phyloP scores from a whole-genome alignment of 2,888 invertebrate genomes.

The Melinaea menophilus region DNA sequence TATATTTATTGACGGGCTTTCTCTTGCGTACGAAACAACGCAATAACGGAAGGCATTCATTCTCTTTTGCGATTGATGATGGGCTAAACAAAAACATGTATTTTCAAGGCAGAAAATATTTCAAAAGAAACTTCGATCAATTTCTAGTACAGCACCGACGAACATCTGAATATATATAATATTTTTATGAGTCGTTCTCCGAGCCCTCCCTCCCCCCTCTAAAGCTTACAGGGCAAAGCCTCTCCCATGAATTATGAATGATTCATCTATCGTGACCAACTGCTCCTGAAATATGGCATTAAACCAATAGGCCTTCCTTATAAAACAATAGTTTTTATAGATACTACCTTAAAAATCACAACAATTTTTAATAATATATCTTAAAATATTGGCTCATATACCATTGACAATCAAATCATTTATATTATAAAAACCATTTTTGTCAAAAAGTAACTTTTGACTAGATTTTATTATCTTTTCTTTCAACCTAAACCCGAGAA shows the following conservation, averaged over 20 bases:
- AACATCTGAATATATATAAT: constrained; percentile 18
- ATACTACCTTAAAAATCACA: no score
- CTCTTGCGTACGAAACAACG: constrained; percentile 5
- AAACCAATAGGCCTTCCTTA: no score
- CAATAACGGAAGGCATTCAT: constrained; percentile 16
- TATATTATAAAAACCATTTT: no score
- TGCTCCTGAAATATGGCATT: not conserved
- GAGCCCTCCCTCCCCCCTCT: constrained; percentile 1
- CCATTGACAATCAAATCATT: no score
- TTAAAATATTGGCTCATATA: no score
- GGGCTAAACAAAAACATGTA: constrained; percentile 8
- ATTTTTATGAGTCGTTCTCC: constrained; percentile 12
- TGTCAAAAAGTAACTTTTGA: no score
- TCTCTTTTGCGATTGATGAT: constrained; percentile 6
- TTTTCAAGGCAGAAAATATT: not conserved
- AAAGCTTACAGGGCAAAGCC: not conserved
- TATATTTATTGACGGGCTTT: constrained; percentile 8
- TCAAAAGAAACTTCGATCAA: constrained; percentile 13
- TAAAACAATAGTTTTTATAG: no score
- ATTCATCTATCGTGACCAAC: constrained; percentile 12
- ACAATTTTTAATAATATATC: no score
- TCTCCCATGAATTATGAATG: constrained; percentile 10
- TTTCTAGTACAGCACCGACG: constrained; percentile 11
- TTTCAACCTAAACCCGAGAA: no score
- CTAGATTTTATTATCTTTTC: no score